A percentile compares a stretch with the other conserved stretches of the same genome.
Evolutionary conservation across 2,888 invertebrate genomes (phyloP).

Genomic region (Trissonchulus sp.): DNA sequence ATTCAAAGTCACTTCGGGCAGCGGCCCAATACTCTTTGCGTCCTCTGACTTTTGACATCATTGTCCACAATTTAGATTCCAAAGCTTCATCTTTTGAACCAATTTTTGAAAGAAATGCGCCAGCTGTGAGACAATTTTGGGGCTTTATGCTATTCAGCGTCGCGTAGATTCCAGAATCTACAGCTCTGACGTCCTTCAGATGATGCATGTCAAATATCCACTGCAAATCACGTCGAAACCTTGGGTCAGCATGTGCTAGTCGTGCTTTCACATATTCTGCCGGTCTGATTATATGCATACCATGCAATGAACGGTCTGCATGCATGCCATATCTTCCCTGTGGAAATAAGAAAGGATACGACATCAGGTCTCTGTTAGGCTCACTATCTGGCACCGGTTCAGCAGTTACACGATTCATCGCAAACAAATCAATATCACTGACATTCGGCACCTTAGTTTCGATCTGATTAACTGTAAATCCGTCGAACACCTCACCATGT

Average conservation of each 20-base stretch:
- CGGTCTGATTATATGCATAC: no score
- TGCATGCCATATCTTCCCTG: no score
- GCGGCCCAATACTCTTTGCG: background rate
- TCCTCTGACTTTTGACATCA: background rate
- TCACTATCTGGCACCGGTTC: background rate
- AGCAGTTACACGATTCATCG: background rate
- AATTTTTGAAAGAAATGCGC: no score
- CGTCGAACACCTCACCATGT: background rate
- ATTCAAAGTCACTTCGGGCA: background rate
- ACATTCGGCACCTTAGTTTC: background rate
- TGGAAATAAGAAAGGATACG: no score
- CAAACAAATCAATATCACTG: background rate
- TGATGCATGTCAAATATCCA: background rate
- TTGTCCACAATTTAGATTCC: background rate
- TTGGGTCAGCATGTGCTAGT: no score
- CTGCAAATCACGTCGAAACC: constrained; percentile 11
- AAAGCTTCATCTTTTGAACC: no score
- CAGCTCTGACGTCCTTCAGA: background rate
- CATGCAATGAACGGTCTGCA: no score
- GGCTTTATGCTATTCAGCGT: background rate
- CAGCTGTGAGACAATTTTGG: background rate
- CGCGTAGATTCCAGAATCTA: background rate
- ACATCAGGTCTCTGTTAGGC: no score
- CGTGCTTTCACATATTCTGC: no score
- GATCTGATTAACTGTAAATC: background rate